phyloP scores from a whole-genome alignment of 2,113 vertebrate species.

The Pristiophorus japonicus region DNA sequence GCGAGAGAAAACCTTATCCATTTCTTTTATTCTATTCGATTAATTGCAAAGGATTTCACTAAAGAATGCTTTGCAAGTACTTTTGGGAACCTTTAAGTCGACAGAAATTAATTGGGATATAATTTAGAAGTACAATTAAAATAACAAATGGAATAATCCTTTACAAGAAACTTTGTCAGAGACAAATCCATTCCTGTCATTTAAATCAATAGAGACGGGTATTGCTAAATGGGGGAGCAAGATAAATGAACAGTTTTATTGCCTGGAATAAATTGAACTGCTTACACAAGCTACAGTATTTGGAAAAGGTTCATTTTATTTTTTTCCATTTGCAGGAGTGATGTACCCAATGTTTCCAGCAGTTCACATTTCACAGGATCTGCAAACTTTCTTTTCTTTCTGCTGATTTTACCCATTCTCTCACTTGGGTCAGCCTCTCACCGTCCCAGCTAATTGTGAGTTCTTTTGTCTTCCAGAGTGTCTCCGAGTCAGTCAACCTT shows the following conservation, averaged over 20 bases:
- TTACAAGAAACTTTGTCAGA: not conserved
- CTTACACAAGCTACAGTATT: not conserved
- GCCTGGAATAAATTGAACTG: not conserved
- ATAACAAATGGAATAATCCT: not conserved
- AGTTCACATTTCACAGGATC: not conserved
- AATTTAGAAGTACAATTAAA: conserved; percentile 7
- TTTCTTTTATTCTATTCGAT: not conserved
- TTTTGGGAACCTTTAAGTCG: not conserved
- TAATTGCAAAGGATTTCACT: not conserved
- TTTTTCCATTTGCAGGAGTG: not conserved
- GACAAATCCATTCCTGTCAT: not conserved
- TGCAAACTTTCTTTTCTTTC: not conserved
- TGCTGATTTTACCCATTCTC: not conserved
- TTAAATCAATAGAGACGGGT: not conserved
- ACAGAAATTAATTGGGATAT: not conserved
- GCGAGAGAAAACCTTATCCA: not conserved
- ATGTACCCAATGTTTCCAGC: not conserved
- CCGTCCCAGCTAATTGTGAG: not conserved
- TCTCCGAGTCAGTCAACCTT: not conserved
- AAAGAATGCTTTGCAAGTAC: not conserved
- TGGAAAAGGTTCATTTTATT: conserved; percentile 9
- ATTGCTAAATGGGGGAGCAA: not conserved
- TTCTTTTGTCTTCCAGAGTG: not conserved
- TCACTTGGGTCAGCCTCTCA: not conserved
- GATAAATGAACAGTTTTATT: conserved; percentile 7